Evolutionary conservation across 2,888 invertebrate species (phyloP), one percentile per base, ranked within the genome.

Genomic region (Leucophenga montana): DNA sequence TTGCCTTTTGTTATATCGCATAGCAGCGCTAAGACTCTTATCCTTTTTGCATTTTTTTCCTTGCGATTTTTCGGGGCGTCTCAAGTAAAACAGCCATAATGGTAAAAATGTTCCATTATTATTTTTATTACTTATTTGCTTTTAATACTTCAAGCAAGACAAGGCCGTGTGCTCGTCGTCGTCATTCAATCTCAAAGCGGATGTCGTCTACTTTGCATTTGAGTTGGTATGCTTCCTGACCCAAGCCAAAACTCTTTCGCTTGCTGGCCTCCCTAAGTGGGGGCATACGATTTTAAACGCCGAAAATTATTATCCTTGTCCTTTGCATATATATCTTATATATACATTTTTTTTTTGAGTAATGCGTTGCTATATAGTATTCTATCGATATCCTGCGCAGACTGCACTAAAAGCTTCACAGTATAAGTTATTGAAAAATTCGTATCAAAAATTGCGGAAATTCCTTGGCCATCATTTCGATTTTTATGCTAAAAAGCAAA

Each of bases 371-470:
- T n/a, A 9, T 3, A 27, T 27, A 27, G 27, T 27, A 27, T 4
- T 27, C 27, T 20, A 16, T 18, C 53, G 53, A 53, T 18, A 53
- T 53, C 16, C 13, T 53, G 16, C 13, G 53, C 53, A 56, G 22
- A 22, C 16, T 31, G 62, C 18, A n/a, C n/a, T n/a, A n/a, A n/a
- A n/a, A n/a, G n/a, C n/a, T n/a, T n/a, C n/a, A n/a, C n/a, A n/a
- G n/a, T n/a, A n/a, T n/a, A 82, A 84, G 75, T 82, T 82, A 82
- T 82, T 82, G 82, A 82, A 82, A 82, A 84, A 83, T 82, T 84
- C 84, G 78, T 74, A 77, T 69, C 67, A 69, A 68, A 67, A 71
- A 75, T 73, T 75, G 71, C 70, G 74, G 69, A 76, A 76, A 76
- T 75, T 75, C 75, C 70, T 69, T 61, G 68, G 66, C 70, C 70